A percentile compares a stretch with the other conserved stretches of the same genome.
These are phyloP conservation scores for Hylaea fasciaria DNA, from an alignment of 2,888 invertebrate species.

Conservation along the genomic window DNA sequence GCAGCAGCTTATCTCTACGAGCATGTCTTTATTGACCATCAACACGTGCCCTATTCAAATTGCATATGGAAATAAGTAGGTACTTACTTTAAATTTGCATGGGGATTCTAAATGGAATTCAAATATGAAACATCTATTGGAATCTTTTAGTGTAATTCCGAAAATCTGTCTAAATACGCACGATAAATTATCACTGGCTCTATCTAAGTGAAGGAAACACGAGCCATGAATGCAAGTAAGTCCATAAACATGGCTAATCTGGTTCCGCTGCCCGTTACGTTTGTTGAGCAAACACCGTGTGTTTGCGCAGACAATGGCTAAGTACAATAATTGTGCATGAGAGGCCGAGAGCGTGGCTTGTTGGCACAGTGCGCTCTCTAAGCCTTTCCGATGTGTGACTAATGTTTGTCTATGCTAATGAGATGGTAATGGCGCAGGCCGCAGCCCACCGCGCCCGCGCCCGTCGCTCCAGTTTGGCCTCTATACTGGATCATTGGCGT, in stretches of 20 bases:
- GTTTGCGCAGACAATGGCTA: conserved; percentile 80
- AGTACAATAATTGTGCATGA: conserved; percentile 81
- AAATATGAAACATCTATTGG: conserved; percentile 3
- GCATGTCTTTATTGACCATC: no score
- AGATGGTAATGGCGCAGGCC: conserved; percentile 74
- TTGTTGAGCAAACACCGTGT: conserved; percentile 70
- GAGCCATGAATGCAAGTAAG: conserved; percentile 45
- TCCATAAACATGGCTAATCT: conserved; percentile 78
- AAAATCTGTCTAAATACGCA: neutral
- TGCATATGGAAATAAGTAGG: no score
- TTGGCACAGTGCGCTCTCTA: conserved; percentile 73
- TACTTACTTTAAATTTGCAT: no score
- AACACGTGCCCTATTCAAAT: no score
- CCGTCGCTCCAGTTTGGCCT: conserved; percentile 40
- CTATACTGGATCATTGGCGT: conserved; percentile 75
- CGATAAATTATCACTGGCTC: conserved; percentile 26
- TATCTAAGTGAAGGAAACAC: conserved; percentile 29
- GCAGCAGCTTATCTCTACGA: no score
- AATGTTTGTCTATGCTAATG: conserved; percentile 82
- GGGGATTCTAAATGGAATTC: no score
- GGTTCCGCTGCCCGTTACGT: conserved; percentile 75
- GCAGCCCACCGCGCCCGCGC: conserved; percentile 38
- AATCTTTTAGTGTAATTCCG: neutral
- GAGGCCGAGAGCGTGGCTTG: conserved; percentile 69
- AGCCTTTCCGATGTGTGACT: conserved; percentile 78